phyloP scores from a whole-genome alignment of 2,113 vertebrate genomes.

The Austrofundulus limnaeus region DNA sequence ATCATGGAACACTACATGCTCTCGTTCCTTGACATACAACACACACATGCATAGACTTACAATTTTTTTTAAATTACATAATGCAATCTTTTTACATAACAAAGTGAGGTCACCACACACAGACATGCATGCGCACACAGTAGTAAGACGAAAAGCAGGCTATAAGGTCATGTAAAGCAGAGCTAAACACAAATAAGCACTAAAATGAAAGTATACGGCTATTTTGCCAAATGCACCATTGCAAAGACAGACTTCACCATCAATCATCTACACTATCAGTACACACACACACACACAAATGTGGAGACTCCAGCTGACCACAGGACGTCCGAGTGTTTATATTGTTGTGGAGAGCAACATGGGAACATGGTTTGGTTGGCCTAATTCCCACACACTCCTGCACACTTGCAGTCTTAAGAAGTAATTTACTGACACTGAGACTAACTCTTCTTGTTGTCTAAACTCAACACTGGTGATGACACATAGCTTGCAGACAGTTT shows the following conservation, averaged over 20 bases:
- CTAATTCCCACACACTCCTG: conserved; percentile 36
- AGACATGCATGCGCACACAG: conserved; percentile 12
- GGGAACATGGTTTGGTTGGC: conserved; percentile 36
- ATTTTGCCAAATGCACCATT: conserved; percentile 6
- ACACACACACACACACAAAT: conserved; percentile 11
- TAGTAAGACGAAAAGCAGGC: conserved; percentile 26
- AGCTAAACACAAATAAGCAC: conserved; percentile 20
- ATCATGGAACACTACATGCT: conserved; percentile 34
- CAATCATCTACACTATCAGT: conserved; percentile 14
- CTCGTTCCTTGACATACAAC: conserved; percentile 31
- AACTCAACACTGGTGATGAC: background rate
- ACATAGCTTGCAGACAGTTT: background rate
- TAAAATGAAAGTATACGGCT: conserved; percentile 30
- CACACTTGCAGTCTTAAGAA: background rate
- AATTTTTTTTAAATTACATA: conserved; percentile 76
- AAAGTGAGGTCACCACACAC: conserved; percentile 39
- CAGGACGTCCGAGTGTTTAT: conserved; percentile 53
- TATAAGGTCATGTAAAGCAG: conserved; percentile 39
- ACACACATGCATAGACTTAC: background rate
- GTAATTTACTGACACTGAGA: background rate
- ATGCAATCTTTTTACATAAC: conserved; percentile 76
- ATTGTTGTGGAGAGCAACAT: conserved; percentile 31
- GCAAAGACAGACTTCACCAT: conserved; percentile 9
- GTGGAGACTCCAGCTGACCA: conserved; percentile 28
- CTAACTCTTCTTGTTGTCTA: background rate